A percentile compares a stretch with the other conserved stretches of the same genome.
These are phyloP conservation scores for Lasioglossum lativentre DNA, from an alignment of 2,888 invertebrate species.

Conservation along the genomic window DNA sequence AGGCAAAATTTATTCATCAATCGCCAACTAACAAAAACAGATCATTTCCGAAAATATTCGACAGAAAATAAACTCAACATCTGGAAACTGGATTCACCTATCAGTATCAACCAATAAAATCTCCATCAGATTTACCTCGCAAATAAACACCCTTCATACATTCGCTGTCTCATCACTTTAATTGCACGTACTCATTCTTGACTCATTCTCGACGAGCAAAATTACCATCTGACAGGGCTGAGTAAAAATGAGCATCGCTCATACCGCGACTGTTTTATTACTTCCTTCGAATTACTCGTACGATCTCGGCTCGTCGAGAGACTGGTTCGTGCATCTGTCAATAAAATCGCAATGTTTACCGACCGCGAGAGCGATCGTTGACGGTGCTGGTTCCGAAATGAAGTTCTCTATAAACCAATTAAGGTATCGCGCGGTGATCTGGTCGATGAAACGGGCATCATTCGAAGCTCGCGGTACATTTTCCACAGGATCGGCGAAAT, in stretches of 20 bases:
- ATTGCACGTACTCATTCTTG: not conserved
- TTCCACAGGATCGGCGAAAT: not conserved
- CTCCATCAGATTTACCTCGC: not conserved
- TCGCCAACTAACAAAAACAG: too few species aligned
- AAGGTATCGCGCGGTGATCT: not conserved
- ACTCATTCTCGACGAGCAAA: not conserved
- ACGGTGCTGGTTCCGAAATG: not conserved
- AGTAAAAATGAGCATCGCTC: not conserved
- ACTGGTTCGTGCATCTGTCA: not conserved
- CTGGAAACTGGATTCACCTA: not conserved
- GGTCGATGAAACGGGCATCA: not conserved
- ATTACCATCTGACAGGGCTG: not conserved
- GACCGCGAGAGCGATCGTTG: not conserved
- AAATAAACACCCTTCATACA: not conserved
- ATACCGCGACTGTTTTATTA: not conserved
- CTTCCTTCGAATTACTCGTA: not conserved
- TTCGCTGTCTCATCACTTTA: conserved; percentile 2
- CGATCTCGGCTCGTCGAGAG: not conserved
- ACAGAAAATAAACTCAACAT: not conserved
- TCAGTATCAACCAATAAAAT: not conserved
- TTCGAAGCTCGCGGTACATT: not conserved
- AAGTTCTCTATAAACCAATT: conserved; percentile 3
- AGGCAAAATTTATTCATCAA: too few species aligned
- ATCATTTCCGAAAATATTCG: too few species aligned
- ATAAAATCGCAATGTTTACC: not conserved